Evolutionary conservation across 2,888 invertebrate species (phyloP), one percentile per base, ranked within the genome.

Genomic region (Eristalis intricaria): DNA sequence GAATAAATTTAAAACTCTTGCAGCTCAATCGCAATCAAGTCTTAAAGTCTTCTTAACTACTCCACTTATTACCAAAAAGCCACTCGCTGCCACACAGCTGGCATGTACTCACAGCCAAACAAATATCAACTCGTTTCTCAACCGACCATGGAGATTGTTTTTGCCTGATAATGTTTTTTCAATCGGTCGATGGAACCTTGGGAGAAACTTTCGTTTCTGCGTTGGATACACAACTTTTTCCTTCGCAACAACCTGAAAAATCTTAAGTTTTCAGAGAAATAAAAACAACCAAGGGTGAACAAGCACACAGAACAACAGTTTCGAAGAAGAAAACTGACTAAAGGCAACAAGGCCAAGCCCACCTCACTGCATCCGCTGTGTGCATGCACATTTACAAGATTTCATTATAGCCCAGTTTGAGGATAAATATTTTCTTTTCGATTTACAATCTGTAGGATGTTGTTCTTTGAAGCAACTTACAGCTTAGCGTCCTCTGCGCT

Each of bases 351-450:
- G 19, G 3, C n/a, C n/a, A 4, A 50, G 13, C 11, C n/a, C 50
- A 7, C 50, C 32, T 32, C 32, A 7, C 8, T 2, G 13, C 11
- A 38, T 13, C 38, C 38, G 38, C 13, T 38, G 38, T 38, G 13
- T 38, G 13, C 38, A 13, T 13, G 38, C 7, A 56, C 56, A 56
- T 19, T 56, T 56, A 19, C 56, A 56, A 56, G n/a, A 19, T 56
- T 64, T 35, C 64, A 64, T 74, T 65, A 74, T 60, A 5, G 22
- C 68, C 75, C 65, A 66, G 56, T 35, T 58, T 22, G 15, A 19
- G 58, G 29, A 26, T 26, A 70, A 65, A 56, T 78, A 64, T 78
- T 61, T 71, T 66, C 60, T 50, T 66, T 73, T 61, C 29, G 32
- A 71, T 71, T 79, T 79, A 60, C 23, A 35, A 35, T 22, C 38